phyloP scores from a whole-genome alignment of 1,140 invertebrate species.

The Drosophila burlai region DNA sequence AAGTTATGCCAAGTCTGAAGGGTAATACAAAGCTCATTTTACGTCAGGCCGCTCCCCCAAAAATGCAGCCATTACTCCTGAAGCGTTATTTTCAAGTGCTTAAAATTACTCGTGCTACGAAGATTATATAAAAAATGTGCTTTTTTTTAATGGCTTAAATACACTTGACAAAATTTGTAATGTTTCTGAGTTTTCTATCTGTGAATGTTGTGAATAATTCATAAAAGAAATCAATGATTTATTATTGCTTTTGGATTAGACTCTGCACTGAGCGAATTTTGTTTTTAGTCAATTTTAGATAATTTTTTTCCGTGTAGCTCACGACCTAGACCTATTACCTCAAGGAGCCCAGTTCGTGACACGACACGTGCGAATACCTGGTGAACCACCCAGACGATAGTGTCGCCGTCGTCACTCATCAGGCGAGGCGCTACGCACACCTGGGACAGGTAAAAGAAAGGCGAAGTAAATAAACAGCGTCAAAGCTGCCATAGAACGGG shows the following conservation, averaged over 20 bases:
- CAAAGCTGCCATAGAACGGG: conserved; percentile 9
- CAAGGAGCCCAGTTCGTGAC: conserved; percentile 7
- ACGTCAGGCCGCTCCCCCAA: background rate
- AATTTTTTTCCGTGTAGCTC: background rate
- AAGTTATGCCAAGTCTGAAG: background rate
- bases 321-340: conserved; percentile 22
- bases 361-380: conserved; percentile 31
- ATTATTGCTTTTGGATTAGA: background rate
- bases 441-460: conserved; percentile 14
- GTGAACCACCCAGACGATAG: background rate
- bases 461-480: conserved; percentile 1
- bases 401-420: conserved; percentile 38
- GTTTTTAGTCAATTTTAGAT: background rate
- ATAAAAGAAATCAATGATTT: background rate
- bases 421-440: conserved; percentile 38
- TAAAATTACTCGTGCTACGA: too few relatives aligned
- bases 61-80: background rate
- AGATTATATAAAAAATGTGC: background rate
- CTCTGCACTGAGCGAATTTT: background rate
- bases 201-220: background rate
- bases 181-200: too few relatives aligned
- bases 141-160: background rate
- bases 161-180: background rate
- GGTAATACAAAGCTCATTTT: background rate
- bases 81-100: background rate